Evolutionary conservation across 1,140 invertebrate genomes (phyloP).

Genomic region (Zaprionus nigranus): DNA sequence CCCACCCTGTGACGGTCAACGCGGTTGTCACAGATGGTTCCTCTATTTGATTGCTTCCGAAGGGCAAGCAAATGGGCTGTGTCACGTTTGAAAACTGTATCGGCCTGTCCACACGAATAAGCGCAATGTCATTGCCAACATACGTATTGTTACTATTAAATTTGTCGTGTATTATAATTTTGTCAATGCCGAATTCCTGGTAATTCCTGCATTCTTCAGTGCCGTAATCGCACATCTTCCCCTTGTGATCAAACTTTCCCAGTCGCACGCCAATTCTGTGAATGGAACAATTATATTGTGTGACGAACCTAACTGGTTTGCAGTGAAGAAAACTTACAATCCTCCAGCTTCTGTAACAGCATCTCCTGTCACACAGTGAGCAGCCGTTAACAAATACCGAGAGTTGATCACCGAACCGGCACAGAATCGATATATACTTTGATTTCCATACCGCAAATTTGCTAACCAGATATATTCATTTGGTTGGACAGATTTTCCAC

Average conservation of each 20-base stretch:
- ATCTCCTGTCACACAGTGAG: not conserved
- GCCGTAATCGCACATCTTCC: not conserved
- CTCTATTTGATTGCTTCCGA: not conserved
- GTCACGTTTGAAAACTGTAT: not conserved
- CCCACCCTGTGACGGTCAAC: not conserved
- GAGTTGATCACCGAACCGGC: not conserved
- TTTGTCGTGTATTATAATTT: not conserved
- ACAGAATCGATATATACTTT: not conserved
- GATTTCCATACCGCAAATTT: not conserved
- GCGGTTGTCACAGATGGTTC: not conserved
- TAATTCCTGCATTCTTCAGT: not conserved
- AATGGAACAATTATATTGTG: not conserved
- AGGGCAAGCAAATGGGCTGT: not conserved
- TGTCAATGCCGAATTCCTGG: not conserved
- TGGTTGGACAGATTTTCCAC: not conserved
- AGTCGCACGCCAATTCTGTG: not conserved
- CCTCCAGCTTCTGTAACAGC: not conserved
- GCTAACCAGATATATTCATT: not conserved
- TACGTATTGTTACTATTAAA: accelerated
- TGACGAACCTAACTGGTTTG: not conserved
- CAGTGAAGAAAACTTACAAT: not conserved
- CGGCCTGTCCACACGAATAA: not conserved
- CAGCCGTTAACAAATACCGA: not conserved
- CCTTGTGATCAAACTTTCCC: not conserved
- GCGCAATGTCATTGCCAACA: not conserved